Percentiles rank a stretch among this genome's conserved stretches.
phyloP scores from a whole-genome alignment of 2,888 invertebrate genomes.

The Myopa tessellatipennis region DNA sequence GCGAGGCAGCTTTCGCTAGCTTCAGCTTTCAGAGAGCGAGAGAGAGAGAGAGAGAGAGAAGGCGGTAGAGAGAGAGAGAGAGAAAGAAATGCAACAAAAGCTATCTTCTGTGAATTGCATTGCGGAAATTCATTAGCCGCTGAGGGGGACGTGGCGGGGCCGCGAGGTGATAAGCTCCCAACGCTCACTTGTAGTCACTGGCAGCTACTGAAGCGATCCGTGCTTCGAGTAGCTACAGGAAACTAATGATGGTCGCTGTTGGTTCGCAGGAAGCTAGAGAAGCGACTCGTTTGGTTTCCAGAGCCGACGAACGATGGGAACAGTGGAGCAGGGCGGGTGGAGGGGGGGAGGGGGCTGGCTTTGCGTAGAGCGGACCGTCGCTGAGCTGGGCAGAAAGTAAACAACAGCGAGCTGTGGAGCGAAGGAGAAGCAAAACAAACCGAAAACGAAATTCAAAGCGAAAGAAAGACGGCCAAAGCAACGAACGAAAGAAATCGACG shows the following conservation, averaged over 20 bases:
- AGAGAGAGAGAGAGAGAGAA: conserved; percentile 22
- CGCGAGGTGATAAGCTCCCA: too few species aligned
- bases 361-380: not conserved
- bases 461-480: not conserved
- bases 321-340: too few species aligned
- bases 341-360: not conserved
- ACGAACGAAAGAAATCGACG: not conserved
- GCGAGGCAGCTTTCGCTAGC: too few species aligned
- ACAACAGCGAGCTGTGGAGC: not conserved
- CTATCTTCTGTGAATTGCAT: too few species aligned
- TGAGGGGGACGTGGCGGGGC: too few species aligned
- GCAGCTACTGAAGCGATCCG: too few species aligned
- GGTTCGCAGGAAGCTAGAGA: too few species aligned
- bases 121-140: too few species aligned
- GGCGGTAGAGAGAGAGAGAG: not conserved
- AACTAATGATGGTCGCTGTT: too few species aligned
- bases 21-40: not conserved
- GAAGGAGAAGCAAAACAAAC: conserved; percentile 12
- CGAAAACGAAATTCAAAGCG: not conserved
- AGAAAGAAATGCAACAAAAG: not conserved
- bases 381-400: not conserved
- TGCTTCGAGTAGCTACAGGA: too few species aligned
- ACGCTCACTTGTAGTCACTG: too few species aligned
- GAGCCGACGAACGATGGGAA: not conserved
- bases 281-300: too few species aligned